Base-by-base conservation (phyloP, 2,888 invertebrate species). In the Eristalis intricaria region DNA sequence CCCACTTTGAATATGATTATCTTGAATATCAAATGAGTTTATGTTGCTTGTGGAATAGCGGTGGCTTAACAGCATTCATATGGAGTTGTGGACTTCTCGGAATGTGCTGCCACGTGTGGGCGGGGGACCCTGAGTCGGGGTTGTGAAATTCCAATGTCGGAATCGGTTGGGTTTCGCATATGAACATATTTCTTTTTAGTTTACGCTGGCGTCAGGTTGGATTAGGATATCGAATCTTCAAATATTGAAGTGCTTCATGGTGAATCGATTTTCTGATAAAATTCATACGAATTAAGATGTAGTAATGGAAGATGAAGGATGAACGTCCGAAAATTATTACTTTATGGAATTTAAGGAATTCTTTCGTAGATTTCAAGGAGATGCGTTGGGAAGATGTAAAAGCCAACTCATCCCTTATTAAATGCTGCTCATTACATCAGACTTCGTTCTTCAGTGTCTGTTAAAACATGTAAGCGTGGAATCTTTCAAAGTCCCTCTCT, bases 1-100 rank as follows among this genome's bases (percentile, higher is more conserved):
- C 40, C 76, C 84, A 66, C 84, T 84, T 84, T 80, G 76, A 76
- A 80, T 80, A 80, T 71, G 84, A 84, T 84, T 80, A 80, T 84
- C 84, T 80, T 71, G 84, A 76, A 84, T 65, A 84, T 78, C 84
- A 84, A 79, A 78, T 84, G 65, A 40, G 58, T 64, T 69, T 70
- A 58, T 60, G 63, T 65, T 43, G 64, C 22, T 64, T 19, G 13
- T 73, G 35, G 23, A 50, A 64, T 35, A 23, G 74, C 23, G 35
- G 13, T 43, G 43, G 22, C 50, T 19, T 32, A 23, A 40, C 61
- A 61, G 26, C 23, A 40, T 71, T 61, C 50, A 50, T 7, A 8
- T 19, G 50, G 50, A 50, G 43, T 43, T 19, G 43, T 7, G 1
- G 43, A 15, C 43, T n/a, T 15, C 15, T 15, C 43, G 43, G 43